phyloP scores from a whole-genome alignment of 2,888 invertebrate species.

The Cotesia congregata region DNA sequence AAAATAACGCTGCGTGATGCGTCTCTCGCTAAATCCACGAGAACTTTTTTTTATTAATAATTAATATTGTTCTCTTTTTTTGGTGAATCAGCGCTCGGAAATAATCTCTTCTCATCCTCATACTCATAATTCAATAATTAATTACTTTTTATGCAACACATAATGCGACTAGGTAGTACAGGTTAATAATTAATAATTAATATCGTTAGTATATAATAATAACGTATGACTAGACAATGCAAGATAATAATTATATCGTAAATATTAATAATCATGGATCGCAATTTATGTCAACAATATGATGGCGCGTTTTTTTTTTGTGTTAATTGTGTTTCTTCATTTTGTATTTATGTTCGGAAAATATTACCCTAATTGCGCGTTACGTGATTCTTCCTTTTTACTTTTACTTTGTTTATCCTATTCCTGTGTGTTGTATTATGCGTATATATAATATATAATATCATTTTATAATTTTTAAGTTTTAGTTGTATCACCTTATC shows the following conservation, averaged over 20 bases:
- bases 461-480: background rate
- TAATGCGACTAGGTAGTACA: constrained; percentile 71
- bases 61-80: constrained; percentile 40
- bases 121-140: constrained; percentile 34
- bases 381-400: constrained; percentile 33
- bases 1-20: constrained; percentile 20
- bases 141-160: constrained; percentile 66
- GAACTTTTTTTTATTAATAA: constrained; percentile 29
- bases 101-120: constrained; percentile 33
- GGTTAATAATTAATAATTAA: constrained; percentile 71
- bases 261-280: constrained; percentile 70
- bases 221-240: constrained; percentile 71
- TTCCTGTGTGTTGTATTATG: constrained; percentile 3
- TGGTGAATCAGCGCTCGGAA: constrained; percentile 48
- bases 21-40: constrained; percentile 45
- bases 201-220: constrained; percentile 70
- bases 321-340: constrained; percentile 39
- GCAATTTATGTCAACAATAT: constrained; percentile 70
- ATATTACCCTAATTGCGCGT: constrained; percentile 40
- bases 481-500: constrained; percentile 24
- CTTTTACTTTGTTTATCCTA: constrained; percentile 16
- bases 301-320: constrained; percentile 61
- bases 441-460: constrained; percentile 17
- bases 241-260: constrained; percentile 71
- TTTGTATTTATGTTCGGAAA: constrained; percentile 42